Base-by-base conservation (phyloP, 2,888 invertebrate species). In the Spodoptera exigua region DNA sequence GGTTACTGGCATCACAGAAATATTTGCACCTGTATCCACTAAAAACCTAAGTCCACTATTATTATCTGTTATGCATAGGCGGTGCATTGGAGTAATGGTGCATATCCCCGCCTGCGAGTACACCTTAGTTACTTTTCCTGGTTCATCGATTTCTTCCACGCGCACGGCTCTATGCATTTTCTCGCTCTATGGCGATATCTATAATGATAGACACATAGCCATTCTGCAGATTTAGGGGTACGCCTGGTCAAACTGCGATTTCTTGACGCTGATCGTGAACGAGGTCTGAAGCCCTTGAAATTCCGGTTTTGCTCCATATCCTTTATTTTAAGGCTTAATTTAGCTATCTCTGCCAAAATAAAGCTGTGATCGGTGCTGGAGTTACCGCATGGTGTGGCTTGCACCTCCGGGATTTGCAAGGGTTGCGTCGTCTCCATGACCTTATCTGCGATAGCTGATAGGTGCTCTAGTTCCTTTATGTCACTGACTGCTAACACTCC, bases 111-210 rank as follows among this genome's bases (percentile, higher is more conserved):
- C 41, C 41, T 12, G 9, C 10, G 41, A 21, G 18, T 41, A 18
- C n/a, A 41, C 41, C 5, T 12, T 14, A 3, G 12, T 41, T 41
- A 41, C 18, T 41, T 41, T 41, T 41, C 41, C 41, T n/a, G n/a
- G n/a, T n/a, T n/a, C n/a, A n/a, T n/a, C n/a, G n/a, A n/a, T n/a
- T n/a, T n/a, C n/a, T 13, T 18, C 41, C 41, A 18, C 17, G 18
- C 18, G 3, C 41, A 18, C 4, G 18, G 41, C 3, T 17, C 11
- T 12, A 12, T n/a, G 17, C 18, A 41, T 18, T 18, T 11, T 0
- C 18, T 17, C 17, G 17, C 18, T 3, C 18, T 18, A n/a, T 41
- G 17, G 18, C 18, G 18, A 12, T 16, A 18, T 2, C 18, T 17
- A 18, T 11, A 41, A 11, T 41, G 18, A 11, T 41, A 18, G 12